A percentile compares a stretch with the other conserved stretches of the same genome.
These are phyloP conservation scores for Quadroppia sp. DNA, from an alignment of 2,888 invertebrate species.

Conservation along the genomic window DNA sequence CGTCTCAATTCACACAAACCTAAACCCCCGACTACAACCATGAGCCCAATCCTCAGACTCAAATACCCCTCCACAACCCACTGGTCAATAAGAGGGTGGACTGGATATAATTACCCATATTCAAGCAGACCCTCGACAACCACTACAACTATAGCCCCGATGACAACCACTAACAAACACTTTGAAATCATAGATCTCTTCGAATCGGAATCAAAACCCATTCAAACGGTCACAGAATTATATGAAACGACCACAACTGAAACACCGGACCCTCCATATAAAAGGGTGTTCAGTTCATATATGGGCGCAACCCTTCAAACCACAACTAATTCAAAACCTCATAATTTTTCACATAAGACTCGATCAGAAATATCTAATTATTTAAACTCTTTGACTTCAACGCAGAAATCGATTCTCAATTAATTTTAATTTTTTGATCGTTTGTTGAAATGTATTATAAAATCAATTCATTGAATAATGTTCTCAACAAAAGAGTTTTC, in stretches of 20 bases:
- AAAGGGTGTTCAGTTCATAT: background rate
- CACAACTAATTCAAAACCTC: background rate
- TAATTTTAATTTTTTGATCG: background rate
- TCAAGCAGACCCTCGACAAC: background rate
- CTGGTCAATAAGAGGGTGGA: constrained; percentile 21
- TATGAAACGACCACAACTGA: background rate
- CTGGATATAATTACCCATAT: background rate
- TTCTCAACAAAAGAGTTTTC: background rate
- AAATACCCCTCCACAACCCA: constrained; percentile 13
- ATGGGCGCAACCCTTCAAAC: constrained; percentile 4
- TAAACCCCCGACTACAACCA: background rate
- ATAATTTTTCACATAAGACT: background rate
- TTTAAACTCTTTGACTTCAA: constrained; percentile 10
- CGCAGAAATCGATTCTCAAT: background rate
- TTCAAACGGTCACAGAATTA: background rate
- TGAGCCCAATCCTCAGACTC: background rate
- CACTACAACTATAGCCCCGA: background rate
- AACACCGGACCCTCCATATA: background rate
- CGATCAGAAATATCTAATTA: background rate
- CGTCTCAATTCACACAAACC: background rate
- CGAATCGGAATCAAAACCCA: background rate
- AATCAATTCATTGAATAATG: too few species aligned
- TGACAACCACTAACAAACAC: background rate
- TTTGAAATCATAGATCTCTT: constrained; percentile 5
- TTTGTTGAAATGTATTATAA: too few species aligned